Percentiles rank a stretch among this genome's conserved stretches.
These are phyloP conservation scores for Petrocephalus microphthalmus DNA, from an alignment of 2,113 vertebrate genomes.

Conservation along the genomic window DNA sequence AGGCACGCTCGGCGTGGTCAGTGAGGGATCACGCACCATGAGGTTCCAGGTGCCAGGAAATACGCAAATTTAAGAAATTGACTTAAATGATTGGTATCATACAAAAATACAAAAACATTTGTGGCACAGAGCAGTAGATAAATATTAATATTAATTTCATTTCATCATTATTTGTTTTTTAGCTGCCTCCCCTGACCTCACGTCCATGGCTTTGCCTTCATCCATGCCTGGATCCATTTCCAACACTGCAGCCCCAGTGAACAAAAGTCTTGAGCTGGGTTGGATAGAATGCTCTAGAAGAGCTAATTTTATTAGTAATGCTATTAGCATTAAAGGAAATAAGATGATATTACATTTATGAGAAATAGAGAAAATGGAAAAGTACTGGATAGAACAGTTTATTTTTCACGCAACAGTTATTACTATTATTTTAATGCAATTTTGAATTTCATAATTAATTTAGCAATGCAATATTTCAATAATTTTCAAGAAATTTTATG, in stretches of 20 bases:
- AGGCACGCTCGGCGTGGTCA: too few species aligned
- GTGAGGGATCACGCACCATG: too few species aligned
- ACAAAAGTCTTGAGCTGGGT: background rate
- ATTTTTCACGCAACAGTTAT: background rate
- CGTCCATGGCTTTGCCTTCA: background rate
- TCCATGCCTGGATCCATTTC: background rate
- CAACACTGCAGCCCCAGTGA: background rate
- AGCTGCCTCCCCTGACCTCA: too few species aligned
- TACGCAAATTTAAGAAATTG: too few species aligned
- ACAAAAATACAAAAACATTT: too few species aligned
- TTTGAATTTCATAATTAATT: slow-evolving; percentile 7
- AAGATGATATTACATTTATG: background rate
- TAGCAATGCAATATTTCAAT: background rate
- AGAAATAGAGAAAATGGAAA: background rate
- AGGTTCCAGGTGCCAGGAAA: too few species aligned
- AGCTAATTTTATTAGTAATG: background rate
- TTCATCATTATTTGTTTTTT: too few species aligned
- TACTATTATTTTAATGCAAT: background rate
- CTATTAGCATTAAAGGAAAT: background rate
- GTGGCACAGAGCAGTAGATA: too few species aligned
- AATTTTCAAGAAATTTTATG: background rate
- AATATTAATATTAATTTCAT: too few species aligned
- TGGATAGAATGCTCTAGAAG: background rate
- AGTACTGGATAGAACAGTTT: background rate
- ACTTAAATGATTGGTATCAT: too few species aligned